A percentile compares a stretch with the other conserved stretches of the same genome.
These are phyloP conservation scores for Octopus sinensis DNA, from an alignment of 1,140 invertebrate species.

Conservation along the genomic window DNA sequence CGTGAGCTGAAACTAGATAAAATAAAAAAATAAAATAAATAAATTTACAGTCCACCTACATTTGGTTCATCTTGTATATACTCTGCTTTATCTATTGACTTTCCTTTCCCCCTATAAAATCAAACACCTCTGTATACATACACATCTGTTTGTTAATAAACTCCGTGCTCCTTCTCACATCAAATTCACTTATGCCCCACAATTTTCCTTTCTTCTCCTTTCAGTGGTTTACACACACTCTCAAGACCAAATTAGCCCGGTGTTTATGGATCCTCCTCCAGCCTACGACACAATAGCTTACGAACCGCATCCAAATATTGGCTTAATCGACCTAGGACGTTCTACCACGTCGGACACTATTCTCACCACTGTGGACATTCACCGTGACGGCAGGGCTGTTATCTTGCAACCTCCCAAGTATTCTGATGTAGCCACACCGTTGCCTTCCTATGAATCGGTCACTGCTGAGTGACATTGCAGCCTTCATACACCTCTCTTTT, in stretches of 20 bases:
- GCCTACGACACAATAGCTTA: constrained; percentile 35
- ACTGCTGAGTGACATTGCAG: background rate
- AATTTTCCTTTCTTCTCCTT: constrained; percentile 12
- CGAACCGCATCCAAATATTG: background rate
- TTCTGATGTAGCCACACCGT: constrained; percentile 31
- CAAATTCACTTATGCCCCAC: no score
- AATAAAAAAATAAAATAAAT: no score
- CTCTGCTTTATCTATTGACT: no score
- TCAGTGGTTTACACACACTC: constrained; percentile 43
- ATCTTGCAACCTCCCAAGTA: constrained; percentile 40
- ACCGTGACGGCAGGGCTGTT: constrained; percentile 17
- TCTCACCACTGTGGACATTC: constrained; percentile 17
- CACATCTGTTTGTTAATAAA: no score
- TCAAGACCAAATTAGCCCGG: constrained; percentile 30
- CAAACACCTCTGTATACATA: no score
- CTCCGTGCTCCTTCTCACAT: no score
- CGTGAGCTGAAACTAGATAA: no score
- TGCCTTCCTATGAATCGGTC: constrained; percentile 34
- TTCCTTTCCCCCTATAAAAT: no score
- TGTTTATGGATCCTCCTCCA: constrained; percentile 31
- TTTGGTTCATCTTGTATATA: no score
- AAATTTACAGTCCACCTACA: no score
- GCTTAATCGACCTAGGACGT: background rate
- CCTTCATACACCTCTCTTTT: no score
- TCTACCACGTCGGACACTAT: constrained; percentile 20